Percentiles rank a stretch among this genome's conserved stretches.
Evolutionary conservation across 30 jellyfish, hydroid and myxozoan species (phyloP).

Genomic region (Cassiopea andromeda): DNA sequence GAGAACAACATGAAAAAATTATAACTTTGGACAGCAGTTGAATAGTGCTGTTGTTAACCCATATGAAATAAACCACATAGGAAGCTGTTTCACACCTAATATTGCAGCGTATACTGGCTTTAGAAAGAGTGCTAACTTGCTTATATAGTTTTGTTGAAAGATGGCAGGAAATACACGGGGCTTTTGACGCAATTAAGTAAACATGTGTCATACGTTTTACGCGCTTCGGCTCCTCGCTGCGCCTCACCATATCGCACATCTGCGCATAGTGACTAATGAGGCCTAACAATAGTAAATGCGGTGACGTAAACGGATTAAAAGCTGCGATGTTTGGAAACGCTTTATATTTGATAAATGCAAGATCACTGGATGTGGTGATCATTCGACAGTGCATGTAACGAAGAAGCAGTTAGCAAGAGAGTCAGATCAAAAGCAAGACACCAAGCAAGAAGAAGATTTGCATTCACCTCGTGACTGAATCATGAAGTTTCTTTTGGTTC

Average conservation of each 20-base stretch:
- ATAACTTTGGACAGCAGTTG: no score
- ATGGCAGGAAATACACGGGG: neutral
- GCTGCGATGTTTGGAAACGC: neutral
- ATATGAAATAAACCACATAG: no score
- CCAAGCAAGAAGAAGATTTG: no score
- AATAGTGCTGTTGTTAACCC: no score
- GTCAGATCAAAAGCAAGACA: neutral
- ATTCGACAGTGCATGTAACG: neutral
- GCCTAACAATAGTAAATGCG: neutral
- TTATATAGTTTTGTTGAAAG: neutral
- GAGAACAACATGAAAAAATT: no score
- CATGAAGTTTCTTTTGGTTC: neutral
- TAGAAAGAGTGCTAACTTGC: no score
- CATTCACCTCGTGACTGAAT: neutral
- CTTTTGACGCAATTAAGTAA: neutral
- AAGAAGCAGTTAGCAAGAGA: neutral
- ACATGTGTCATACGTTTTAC: neutral
- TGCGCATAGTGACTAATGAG: neutral
- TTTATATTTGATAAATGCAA: neutral
- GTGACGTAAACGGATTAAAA: conserved; percentile 8
- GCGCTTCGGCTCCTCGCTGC: neutral
- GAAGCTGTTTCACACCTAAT: no score
- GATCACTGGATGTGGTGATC: neutral
- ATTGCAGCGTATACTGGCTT: no score
- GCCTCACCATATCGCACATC: neutral